Evolutionary conservation across 2,888 invertebrate genomes (phyloP).

Genomic region (Apantesis nais): DNA sequence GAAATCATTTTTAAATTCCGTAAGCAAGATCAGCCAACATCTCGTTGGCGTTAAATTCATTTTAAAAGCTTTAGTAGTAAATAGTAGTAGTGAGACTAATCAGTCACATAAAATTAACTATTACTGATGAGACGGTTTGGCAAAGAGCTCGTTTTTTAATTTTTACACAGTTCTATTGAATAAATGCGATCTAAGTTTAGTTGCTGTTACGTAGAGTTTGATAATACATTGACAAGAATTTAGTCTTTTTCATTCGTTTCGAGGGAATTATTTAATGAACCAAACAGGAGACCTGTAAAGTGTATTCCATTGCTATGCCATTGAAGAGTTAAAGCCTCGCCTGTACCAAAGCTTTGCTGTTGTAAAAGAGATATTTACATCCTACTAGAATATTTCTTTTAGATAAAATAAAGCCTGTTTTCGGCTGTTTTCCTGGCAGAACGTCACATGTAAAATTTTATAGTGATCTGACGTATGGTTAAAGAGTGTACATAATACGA

Average conservation of each 20-base stretch:
- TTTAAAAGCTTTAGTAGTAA: neutral
- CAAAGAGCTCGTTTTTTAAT: neutral
- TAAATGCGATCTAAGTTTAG: neutral
- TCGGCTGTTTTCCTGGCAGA: neutral
- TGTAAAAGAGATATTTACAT: neutral
- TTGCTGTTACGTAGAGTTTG: neutral
- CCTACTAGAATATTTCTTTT: neutral
- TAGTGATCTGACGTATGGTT: neutral
- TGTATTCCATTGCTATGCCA: neutral
- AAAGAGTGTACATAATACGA: neutral
- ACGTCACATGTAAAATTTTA: no score
- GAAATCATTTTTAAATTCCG: no score
- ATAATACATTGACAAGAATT: neutral
- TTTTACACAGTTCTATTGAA: neutral
- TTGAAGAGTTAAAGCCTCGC: neutral
- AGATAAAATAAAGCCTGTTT: no score
- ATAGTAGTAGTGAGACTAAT: neutral
- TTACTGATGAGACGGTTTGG: neutral
- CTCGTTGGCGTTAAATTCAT: neutral
- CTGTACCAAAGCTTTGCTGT: no score
- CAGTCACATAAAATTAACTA: neutral
- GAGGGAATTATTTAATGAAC: no score
- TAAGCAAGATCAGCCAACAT: neutral
- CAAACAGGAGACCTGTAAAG: no score
- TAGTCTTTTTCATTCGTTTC: no score